Conservation (phyloP, 2,888 invertebrate genomes). For the Trachelus tabidus region DNA sequence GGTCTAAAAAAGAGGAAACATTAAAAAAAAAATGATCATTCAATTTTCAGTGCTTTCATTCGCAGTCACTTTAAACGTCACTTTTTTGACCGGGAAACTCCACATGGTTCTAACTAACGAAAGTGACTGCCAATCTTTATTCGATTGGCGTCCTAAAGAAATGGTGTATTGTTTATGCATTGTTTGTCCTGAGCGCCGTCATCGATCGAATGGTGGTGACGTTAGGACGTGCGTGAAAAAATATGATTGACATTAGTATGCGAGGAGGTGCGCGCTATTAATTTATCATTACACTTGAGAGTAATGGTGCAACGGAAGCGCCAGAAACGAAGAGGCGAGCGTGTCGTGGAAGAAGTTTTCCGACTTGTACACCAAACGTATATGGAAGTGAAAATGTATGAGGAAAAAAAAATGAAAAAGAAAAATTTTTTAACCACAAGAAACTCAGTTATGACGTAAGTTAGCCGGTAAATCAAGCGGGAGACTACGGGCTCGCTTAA, state of each 20-base stretch:
- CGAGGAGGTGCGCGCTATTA: background rate
- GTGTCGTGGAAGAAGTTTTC: background rate
- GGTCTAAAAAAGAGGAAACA: background rate
- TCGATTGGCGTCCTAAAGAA: background rate
- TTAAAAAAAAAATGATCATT: background rate
- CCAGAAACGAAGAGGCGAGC: slow-evolving; percentile 26
- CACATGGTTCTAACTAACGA: background rate
- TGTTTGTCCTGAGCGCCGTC: background rate
- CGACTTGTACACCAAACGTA: background rate
- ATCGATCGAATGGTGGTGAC: background rate
- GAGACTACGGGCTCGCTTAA: background rate
- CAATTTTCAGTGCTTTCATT: background rate
- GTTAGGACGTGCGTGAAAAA: background rate
- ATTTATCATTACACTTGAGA: background rate
- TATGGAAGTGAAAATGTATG: background rate
- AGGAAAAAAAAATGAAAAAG: background rate
- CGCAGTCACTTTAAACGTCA: background rate
- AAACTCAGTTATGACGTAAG: background rate
- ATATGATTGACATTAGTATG: background rate
- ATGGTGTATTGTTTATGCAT: background rate
- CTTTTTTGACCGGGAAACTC: background rate
- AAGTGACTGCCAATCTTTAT: background rate
- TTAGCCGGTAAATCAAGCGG: background rate
- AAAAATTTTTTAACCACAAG: background rate
- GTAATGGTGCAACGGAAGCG: slow-evolving; percentile 1